These are phyloP conservation scores for Oplegnathus fasciatus DNA, from an alignment of 2,113 vertebrate genomes.

Conservation along the genomic window DNA sequence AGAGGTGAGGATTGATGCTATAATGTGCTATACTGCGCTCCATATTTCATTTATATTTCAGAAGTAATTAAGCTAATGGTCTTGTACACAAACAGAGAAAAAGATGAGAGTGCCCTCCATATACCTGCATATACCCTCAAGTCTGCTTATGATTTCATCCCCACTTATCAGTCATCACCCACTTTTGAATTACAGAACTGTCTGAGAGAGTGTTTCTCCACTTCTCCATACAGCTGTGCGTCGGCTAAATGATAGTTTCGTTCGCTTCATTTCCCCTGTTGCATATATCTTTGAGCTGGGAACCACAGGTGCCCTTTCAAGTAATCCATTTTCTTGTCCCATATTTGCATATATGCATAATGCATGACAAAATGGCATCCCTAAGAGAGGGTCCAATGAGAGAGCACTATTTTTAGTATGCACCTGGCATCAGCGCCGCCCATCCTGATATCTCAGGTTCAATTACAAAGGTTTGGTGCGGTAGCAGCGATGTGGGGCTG, in stretches of 20 bases:
- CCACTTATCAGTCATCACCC: constrained; percentile 57
- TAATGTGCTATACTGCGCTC: background rate
- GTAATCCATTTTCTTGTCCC: constrained; percentile 78
- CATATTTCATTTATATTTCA: constrained; percentile 25
- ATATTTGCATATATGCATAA: constrained; percentile 84
- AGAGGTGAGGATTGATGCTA: constrained; percentile 8
- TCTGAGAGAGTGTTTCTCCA: constrained; percentile 58
- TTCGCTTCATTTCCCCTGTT: constrained; percentile 74
- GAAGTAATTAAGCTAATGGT: constrained; percentile 46
- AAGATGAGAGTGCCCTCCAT: constrained; percentile 11
- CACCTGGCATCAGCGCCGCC: constrained; percentile 74
- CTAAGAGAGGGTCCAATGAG: constrained; percentile 76
- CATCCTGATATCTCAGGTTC: constrained; percentile 69
- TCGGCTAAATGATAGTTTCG: constrained; percentile 62
- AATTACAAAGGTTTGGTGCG: constrained; percentile 60
- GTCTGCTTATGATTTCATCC: constrained; percentile 48
- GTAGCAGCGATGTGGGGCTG: constrained; percentile 26
- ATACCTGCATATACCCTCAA: constrained; percentile 32
- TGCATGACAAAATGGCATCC: constrained; percentile 77
- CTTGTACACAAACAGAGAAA: constrained; percentile 16
- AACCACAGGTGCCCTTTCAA: constrained; percentile 81
- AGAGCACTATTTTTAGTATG: constrained; percentile 80
- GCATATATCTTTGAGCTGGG: constrained; percentile 71
- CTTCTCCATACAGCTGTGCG: constrained; percentile 65
- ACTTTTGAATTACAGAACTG: constrained; percentile 51